Evolutionary conservation across 2,888 invertebrate genomes (phyloP).

Genomic region (Clepsis dumicolana): DNA sequence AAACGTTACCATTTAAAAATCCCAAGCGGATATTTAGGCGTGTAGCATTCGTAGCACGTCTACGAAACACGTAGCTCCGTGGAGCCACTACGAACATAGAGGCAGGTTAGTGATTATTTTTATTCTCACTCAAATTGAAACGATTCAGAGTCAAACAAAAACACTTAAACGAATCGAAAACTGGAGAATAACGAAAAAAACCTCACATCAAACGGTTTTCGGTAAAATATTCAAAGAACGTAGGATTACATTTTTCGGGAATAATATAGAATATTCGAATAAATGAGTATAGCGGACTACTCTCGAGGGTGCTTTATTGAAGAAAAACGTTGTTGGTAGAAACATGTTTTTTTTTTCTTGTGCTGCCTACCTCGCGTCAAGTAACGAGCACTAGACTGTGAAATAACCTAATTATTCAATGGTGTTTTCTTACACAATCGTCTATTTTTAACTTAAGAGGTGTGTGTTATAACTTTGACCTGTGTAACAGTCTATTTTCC

Average conservation of each 20-base stretch:
- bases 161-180: slow-evolving; percentile 28
- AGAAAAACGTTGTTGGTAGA: slow-evolving; percentile 20
- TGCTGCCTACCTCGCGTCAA: neutral
- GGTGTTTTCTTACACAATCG: no score
- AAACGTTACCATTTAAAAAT: slow-evolving; percentile 14
- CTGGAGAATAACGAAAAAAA: neutral
- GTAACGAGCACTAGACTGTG: neutral
- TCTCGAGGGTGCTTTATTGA: slow-evolving; percentile 3
- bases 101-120: neutral
- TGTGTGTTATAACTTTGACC: no score
- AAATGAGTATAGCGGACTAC: slow-evolving; percentile 39
- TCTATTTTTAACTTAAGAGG: no score
- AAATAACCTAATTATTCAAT: no score
- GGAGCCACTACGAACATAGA: neutral
- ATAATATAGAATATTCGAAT: slow-evolving; percentile 36
- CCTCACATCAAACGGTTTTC: slow-evolving; percentile 34
- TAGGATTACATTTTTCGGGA: slow-evolving; percentile 37
- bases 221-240: slow-evolving; percentile 35
- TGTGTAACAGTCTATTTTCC: no score
- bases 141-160: slow-evolving; percentile 21
- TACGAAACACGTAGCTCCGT: slow-evolving; percentile 24
- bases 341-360: neutral
- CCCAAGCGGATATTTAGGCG: neutral
- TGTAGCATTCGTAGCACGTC: slow-evolving; percentile 37
- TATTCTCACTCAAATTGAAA: neutral